Base-by-base conservation (phyloP, 2,888 invertebrate species). In the Chydorus sphaericus region DNA sequence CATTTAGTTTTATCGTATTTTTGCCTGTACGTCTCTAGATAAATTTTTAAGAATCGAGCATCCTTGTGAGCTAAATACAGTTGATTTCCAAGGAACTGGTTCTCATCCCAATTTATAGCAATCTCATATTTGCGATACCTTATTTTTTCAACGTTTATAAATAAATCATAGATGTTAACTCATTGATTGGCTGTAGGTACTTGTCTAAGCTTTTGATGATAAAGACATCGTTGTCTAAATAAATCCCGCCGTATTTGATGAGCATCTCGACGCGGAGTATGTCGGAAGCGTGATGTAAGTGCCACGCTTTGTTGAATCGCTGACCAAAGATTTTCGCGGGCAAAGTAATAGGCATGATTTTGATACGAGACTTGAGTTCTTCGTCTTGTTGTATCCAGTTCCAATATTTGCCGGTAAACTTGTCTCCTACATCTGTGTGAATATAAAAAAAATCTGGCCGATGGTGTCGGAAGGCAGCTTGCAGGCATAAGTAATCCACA, bases 61-160 rank as follows among this genome's bases (percentile, higher is more conserved):
- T 67, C 63, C 57, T 62, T 62, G 52, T 68, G 66, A 4, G 65
- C 65, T 14, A 67, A 57, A 14, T 67, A 33, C 10, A 66, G 59
- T 48, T 59, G 60, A 29, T 59, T 61, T 11, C 61, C 59, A 23
- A 62, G 48, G 37, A 50, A 54, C 30, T 51, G 49, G 8, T 57
- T 57, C n/a, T 59, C 52, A 7, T 55, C 48, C 65, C 65, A 66
- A 7, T 65, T 67, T 6, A 68, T 38, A 1, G 63, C 58, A 58
- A 67, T 62, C 59, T 68, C 67, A 55, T 60, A 68, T 48, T 62
- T 62, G 29, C 67, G 60, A 53, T 64, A 66, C 14, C 59, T 52
- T n/a, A n/a, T n/a, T n/a, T n/a, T n/a, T n/a, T n/a, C n/a, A n/a
- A n/a, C n/a, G n/a, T n/a, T n/a, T n/a, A n/a, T n/a, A n/a, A n/a